phyloP scores from a whole-genome alignment of 2,113 vertebrate species.

The Opisthocomus hoazin region DNA sequence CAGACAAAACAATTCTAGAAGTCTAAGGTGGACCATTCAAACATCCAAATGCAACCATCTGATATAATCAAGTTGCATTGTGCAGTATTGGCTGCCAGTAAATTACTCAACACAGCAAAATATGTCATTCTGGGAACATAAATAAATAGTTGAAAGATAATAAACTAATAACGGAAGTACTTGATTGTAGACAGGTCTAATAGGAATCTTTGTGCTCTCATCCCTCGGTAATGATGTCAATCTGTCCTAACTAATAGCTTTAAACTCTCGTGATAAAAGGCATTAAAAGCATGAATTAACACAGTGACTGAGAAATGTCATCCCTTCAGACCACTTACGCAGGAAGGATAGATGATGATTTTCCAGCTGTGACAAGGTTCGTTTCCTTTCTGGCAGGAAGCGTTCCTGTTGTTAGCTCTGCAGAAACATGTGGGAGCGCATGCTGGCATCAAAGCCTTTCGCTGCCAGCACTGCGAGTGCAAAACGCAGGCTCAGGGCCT shows the following conservation, averaged over 20 bases:
- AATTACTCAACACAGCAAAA: not conserved
- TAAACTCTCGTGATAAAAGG: not conserved
- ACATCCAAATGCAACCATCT: not conserved
- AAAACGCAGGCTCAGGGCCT: constrained; percentile 69
- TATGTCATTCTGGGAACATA: not conserved
- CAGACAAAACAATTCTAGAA: not conserved
- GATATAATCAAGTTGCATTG: not conserved
- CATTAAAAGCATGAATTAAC: not conserved
- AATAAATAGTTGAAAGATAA: not conserved
- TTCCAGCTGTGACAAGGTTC: constrained; percentile 18
- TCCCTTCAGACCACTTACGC: not conserved
- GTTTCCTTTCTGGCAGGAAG: constrained; percentile 66
- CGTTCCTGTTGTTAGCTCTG: constrained; percentile 67
- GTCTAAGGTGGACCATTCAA: not conserved
- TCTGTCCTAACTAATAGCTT: not conserved
- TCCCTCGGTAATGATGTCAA: not conserved
- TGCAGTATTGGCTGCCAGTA: not conserved
- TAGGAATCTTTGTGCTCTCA: not conserved
- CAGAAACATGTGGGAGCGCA: constrained; percentile 65
- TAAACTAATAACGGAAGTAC: not conserved
- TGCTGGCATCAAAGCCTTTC: constrained; percentile 64
- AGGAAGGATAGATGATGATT: not conserved
- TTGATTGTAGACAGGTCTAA: not conserved
- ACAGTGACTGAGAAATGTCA: not conserved
- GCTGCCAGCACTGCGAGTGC: constrained; percentile 60